These are phyloP conservation scores for Urocyon cinereoargenteus DNA, from an alignment of 2,797 vertebrate species.

Conservation along the genomic window DNA sequence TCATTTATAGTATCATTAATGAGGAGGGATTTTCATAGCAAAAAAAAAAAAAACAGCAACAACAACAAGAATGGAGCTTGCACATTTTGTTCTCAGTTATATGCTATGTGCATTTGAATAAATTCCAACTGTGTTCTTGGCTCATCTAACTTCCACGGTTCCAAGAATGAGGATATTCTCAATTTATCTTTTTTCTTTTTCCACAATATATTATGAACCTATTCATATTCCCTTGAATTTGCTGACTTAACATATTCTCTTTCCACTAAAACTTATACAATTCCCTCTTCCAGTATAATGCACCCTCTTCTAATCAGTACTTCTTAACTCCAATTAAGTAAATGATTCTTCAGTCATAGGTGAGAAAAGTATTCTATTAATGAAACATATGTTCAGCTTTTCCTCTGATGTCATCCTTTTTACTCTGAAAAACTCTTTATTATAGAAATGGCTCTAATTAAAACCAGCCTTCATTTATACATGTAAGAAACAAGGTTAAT, in stretches of 20 bases:
- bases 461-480: conserved; percentile 57
- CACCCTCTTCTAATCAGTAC: not conserved
- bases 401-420: conserved; percentile 16
- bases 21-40: not conserved
- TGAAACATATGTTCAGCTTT: conserved; percentile 24
- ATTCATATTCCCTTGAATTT: not conserved
- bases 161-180: not conserved
- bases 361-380: conserved; percentile 57
- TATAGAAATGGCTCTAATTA: conserved; percentile 50
- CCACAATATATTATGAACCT: not conserved
- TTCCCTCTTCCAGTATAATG: not conserved
- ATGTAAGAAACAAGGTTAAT: conserved; percentile 60
- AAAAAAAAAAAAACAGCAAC: not conserved
- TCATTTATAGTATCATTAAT: not conserved
- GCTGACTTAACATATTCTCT: not conserved
- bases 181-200: not conserved
- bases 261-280: not conserved
- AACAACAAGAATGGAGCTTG: not conserved
- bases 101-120: not conserved
- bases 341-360: conserved; percentile 11
- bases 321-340: not conserved
- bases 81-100: not conserved
- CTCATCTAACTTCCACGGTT: not conserved
- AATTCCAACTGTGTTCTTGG: conserved; percentile 40
- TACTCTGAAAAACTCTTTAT: conserved; percentile 26